Evolutionary conservation across 2,797 vertebrate species (phyloP).

Genomic region (Lepus oiostolus): DNA sequence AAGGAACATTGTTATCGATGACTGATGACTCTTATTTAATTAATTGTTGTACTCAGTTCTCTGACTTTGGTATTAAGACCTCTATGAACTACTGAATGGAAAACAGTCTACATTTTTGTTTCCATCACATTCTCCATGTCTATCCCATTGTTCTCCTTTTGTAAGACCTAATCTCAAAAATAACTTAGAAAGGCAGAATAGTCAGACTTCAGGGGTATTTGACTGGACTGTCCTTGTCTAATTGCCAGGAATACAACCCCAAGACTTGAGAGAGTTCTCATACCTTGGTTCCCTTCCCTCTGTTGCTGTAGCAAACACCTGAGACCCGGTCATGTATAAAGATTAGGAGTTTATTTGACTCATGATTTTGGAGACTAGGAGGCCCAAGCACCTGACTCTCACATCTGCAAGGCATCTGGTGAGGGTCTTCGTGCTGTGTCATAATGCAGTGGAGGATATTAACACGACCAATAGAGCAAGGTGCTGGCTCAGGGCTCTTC

Average conservation of each 20-base stretch:
- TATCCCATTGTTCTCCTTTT: neutral
- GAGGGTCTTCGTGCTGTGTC: no score
- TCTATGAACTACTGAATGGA: neutral
- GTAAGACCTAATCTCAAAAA: neutral
- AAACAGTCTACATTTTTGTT: neutral
- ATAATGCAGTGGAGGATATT: neutral
- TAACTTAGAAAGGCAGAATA: neutral
- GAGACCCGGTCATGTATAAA: neutral
- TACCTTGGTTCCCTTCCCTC: neutral
- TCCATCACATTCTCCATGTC: neutral
- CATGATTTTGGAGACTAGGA: neutral
- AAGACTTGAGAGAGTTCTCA: neutral
- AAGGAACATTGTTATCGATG: neutral
- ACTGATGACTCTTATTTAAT: neutral
- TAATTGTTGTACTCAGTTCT: neutral
- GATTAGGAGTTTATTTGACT: neutral
- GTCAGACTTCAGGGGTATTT: neutral
- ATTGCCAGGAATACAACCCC: neutral
- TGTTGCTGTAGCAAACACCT: neutral
- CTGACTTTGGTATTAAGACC: neutral
- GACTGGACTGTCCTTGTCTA: neutral
- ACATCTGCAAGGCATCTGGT: no score
- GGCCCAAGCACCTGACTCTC: no score
- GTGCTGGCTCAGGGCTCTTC: neutral
- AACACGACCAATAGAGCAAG: neutral